These are phyloP conservation scores for Caenorhabditis brenneri DNA, from an alignment of 1,140 invertebrate species.

Conservation along the genomic window DNA sequence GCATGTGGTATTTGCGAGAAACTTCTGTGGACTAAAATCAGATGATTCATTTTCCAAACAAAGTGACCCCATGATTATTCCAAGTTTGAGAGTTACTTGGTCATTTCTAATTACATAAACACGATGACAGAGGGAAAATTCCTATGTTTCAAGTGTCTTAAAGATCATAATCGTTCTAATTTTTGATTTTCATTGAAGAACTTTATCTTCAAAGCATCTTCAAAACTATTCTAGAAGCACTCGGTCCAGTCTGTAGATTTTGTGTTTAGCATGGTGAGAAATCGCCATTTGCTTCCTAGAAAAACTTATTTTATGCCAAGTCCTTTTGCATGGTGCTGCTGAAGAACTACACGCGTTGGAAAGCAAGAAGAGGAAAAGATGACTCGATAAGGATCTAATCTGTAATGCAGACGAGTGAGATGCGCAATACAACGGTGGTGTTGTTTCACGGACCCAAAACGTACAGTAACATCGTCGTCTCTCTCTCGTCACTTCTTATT, in stretches of 20 bases:
- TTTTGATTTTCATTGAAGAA: no score
- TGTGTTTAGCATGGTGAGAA: not conserved
- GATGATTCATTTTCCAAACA: no score
- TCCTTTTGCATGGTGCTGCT: not conserved
- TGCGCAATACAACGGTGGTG: not conserved
- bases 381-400: constrained; percentile 17
- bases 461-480: not conserved
- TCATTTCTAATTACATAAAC: no score
- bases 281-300: not conserved
- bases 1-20: not conserved
- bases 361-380: not conserved
- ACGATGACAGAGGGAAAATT: no score
- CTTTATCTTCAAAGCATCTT: no score
- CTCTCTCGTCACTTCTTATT: not conserved
- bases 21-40: not conserved
- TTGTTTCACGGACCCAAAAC: not conserved
- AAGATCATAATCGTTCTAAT: no score
- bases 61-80: no score
- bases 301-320: not conserved
- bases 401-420: not conserved
- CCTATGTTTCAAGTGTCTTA: no score
- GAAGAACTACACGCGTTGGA: not conserved
- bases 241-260: not conserved
- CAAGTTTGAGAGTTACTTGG: no score
- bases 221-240: not conserved